phyloP scores from a whole-genome alignment of 2,113 vertebrate genomes.

The Neolamprologus variostigma region DNA sequence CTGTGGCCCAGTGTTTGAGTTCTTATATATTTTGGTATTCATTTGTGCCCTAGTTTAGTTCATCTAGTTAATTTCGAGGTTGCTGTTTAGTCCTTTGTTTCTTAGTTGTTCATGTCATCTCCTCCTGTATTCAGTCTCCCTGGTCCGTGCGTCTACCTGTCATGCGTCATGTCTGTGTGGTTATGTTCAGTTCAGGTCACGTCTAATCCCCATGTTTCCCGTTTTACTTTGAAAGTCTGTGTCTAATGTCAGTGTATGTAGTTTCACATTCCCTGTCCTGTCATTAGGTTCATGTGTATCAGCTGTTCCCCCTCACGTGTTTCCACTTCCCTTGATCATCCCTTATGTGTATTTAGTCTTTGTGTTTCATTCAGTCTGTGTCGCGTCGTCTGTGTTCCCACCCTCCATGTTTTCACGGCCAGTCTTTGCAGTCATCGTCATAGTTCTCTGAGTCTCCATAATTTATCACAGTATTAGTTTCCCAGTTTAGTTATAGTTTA shows the following conservation, averaged over 20 bases:
- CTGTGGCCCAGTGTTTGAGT: background rate
- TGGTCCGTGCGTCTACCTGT: fast-evolving
- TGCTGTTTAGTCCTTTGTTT: background rate
- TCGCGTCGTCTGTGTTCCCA: background rate
- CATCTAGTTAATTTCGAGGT: background rate
- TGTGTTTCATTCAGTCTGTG: background rate
- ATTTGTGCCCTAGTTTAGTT: background rate
- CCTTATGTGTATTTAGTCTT: background rate
- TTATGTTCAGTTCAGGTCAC: too few species aligned
- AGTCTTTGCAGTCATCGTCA: too few species aligned
- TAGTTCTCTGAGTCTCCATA: fast-evolving
- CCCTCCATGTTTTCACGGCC: too few species aligned
- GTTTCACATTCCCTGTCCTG: too few species aligned
- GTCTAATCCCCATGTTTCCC: too few species aligned
- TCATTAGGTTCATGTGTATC: background rate
- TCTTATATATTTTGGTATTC: background rate
- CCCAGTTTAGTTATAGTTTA: too few species aligned
- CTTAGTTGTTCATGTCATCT: background rate
- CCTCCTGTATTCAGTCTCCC: background rate
- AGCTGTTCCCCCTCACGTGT: background rate
- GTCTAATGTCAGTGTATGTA: too few species aligned
- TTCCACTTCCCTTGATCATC: background rate
- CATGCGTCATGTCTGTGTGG: background rate
- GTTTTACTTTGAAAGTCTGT: too few species aligned
- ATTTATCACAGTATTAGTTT: too few species aligned